phyloP scores from a whole-genome alignment of 2,888 invertebrate species.

The Eueremaeus valkanovi region DNA sequence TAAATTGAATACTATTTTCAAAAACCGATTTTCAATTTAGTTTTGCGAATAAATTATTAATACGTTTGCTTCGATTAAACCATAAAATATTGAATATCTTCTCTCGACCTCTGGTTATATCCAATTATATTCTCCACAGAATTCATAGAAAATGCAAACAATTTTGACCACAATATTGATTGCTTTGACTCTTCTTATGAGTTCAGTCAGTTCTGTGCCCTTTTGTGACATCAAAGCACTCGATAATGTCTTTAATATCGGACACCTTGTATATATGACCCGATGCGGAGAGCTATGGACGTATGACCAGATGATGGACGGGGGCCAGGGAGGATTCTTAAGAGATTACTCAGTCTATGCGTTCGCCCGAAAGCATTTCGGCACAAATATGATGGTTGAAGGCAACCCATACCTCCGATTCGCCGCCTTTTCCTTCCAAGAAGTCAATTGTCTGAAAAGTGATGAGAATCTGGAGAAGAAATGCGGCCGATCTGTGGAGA shows the following conservation, averaged over 20 bases:
- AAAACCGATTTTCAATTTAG: no score
- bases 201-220: not conserved
- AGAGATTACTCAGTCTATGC: not conserved
- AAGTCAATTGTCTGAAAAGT: not conserved
- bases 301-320: not conserved
- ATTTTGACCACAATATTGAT: no score
- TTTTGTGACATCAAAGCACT: not conserved
- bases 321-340: not conserved
- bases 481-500: no score
- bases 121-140: no score
- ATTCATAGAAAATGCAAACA: no score
- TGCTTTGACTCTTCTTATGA: no score
- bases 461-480: no score
- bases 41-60: no score
- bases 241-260: not conserved
- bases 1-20: no score
- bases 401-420: not conserved
- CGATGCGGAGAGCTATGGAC: not conserved
- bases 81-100: no score
- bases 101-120: no score
- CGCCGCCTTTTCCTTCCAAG: not conserved
- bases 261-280: not conserved
- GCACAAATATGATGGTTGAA: not conserved
- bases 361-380: not conserved
- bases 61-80: no score